Percentiles rank a stretch among this genome's conserved stretches.
phyloP scores from a whole-genome alignment of 92 coral and sea anemone genomes.

The Nematostella vectensis region DNA sequence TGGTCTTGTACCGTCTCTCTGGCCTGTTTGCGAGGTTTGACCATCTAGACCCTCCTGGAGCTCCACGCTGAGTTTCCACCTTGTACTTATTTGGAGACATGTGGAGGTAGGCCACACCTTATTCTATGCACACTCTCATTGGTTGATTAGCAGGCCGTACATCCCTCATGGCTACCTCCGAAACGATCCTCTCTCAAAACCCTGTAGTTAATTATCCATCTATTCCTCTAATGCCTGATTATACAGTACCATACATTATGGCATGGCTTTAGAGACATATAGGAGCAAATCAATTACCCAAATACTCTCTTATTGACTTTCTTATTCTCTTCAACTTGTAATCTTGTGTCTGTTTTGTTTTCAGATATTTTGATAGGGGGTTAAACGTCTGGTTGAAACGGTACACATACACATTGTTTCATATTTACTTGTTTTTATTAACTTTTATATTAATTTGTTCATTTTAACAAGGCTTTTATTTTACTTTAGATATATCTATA shows the following conservation, averaged over 20 bases:
- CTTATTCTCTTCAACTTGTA: no score
- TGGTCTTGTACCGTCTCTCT: constrained; percentile 80
- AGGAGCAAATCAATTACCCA: not conserved
- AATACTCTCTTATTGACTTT: not conserved
- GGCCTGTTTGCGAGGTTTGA: constrained; percentile 74
- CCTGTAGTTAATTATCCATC: no score
- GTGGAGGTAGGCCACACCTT: constrained; percentile 86
- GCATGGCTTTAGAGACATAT: no score
- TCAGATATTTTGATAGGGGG: constrained; percentile 74
- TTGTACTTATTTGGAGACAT: constrained; percentile 67
- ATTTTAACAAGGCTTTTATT: not conserved
- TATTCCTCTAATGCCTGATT: no score
- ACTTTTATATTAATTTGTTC: not conserved
- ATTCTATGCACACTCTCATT: no score
- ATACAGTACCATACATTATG: no score
- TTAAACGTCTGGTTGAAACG: constrained; percentile 71
- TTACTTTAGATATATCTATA: constrained; percentile 69
- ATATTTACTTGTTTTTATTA: no score
- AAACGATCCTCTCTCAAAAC: no score
- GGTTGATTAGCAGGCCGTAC: no score
- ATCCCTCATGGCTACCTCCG: no score
- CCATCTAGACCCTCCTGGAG: constrained; percentile 56
- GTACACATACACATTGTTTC: constrained; percentile 8
- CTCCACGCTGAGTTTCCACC: constrained; percentile 84
- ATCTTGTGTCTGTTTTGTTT: no score